Conservation (phyloP, 2,113 vertebrate genomes). For the Otocyon megalotis region DNA sequence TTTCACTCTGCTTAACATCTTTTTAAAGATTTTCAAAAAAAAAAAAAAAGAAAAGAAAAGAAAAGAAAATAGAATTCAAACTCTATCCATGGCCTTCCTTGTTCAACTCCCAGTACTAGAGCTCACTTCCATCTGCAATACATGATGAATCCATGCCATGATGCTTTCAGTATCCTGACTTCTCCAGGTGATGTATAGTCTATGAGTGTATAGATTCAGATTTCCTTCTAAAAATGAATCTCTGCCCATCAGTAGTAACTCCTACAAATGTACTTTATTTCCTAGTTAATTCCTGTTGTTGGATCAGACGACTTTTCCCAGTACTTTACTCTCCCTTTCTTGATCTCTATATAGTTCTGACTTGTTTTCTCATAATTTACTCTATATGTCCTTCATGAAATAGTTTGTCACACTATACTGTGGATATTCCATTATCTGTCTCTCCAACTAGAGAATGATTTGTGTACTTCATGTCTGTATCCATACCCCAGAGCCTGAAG, state of each 20-base stretch:
- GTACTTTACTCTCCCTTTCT: background rate
- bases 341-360: background rate
- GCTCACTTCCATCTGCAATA: background rate
- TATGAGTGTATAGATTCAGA: background rate
- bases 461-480: background rate
- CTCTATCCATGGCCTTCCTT: background rate
- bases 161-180: background rate
- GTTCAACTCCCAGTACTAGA: background rate
- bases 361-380: background rate
- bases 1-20: background rate
- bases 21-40: background rate
- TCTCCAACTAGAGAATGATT: background rate
- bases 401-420: background rate
- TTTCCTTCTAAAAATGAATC: background rate
- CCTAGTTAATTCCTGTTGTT: background rate
- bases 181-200: background rate
- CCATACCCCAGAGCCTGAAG: background rate
- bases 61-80: background rate
- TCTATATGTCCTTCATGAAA: background rate
- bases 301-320: background rate
- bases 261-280: background rate
- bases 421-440: background rate
- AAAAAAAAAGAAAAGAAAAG: too few species aligned
- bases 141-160: background rate
- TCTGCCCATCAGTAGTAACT: background rate